Conservation (phyloP, 1,140 invertebrate genomes). For the Stegodyphus dumicola region DNA sequence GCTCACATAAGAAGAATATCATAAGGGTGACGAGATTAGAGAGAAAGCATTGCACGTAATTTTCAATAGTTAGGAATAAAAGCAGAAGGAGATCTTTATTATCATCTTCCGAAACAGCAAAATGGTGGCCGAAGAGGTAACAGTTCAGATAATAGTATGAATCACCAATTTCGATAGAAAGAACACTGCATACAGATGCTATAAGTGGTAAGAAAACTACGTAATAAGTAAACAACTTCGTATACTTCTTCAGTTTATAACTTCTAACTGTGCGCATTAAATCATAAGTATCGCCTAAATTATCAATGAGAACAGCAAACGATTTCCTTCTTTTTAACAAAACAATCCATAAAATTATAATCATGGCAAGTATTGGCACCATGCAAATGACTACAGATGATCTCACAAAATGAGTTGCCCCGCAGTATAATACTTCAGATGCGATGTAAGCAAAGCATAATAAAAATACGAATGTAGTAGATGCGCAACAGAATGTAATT, state of each 20-base stretch:
- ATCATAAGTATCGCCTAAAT: not conserved
- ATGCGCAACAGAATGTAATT: not conserved
- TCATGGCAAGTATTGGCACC: not conserved
- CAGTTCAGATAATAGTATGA: conserved; percentile 23
- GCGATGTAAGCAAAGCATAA: conserved; percentile 2
- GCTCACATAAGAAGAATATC: conserved; percentile 16
- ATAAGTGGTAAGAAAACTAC: not conserved
- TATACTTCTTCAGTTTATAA: not conserved
- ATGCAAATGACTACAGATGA: conserved; percentile 37
- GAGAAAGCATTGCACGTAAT: conserved; percentile 30
- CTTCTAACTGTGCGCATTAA: too few species aligned
- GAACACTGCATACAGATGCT: not conserved
- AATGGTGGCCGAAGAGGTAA: conserved; percentile 9
- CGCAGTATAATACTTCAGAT: conserved; percentile 26
- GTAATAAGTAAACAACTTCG: not conserved
- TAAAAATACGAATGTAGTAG: not conserved
- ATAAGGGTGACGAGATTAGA: conserved; percentile 16
- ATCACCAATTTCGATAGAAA: not conserved
- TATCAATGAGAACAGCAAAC: conserved; percentile 2
- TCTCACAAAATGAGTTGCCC: conserved; percentile 15
- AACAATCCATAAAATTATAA: conserved; percentile 17
- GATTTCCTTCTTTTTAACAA: conserved; percentile 16
- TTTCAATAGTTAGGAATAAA: conserved; percentile 27
- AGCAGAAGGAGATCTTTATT: not conserved
- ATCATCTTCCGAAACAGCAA: not conserved